phyloP scores from a whole-genome alignment of 92 coral and sea anemone species.

The Parazoanthus darwini region DNA sequence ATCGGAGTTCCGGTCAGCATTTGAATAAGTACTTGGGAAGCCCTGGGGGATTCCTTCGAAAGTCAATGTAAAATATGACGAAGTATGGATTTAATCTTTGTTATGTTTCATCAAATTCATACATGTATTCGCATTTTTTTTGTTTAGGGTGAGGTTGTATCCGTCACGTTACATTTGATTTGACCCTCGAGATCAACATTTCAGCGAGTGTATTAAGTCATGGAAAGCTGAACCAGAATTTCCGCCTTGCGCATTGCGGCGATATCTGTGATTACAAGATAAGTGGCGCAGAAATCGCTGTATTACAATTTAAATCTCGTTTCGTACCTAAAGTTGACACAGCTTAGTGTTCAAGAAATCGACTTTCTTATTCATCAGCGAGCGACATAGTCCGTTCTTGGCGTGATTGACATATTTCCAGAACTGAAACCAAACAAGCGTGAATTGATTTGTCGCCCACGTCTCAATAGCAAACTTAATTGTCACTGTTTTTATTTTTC shows the following conservation, averaged over 20 bases:
- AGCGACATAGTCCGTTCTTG: not conserved
- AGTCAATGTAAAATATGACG: not conserved
- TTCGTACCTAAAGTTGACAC: not conserved
- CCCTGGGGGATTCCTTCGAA: slow-evolving; percentile 44
- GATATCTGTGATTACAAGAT: not conserved
- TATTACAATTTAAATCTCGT: not conserved
- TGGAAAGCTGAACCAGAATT: not conserved
- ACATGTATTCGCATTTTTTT: not conserved
- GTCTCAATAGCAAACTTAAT: no score
- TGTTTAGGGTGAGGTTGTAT: not conserved
- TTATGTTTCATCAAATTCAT: not conserved
- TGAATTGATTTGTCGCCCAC: no score
- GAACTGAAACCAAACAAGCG: not conserved
- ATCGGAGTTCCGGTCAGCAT: slow-evolving; percentile 28
- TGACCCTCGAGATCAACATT: not conserved
- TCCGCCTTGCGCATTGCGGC: not conserved
- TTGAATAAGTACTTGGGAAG: not conserved
- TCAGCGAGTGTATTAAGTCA: not conserved
- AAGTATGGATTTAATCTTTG: not conserved
- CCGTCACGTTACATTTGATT: not conserved
- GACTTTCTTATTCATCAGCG: not conserved
- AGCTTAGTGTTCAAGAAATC: not conserved
- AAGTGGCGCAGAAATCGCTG: not conserved
- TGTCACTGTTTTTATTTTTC: not conserved
- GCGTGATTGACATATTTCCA: not conserved